These are phyloP conservation scores for Hippocampus mohnikei DNA, from an alignment of 2,113 vertebrate species.

Conservation along the genomic window DNA sequence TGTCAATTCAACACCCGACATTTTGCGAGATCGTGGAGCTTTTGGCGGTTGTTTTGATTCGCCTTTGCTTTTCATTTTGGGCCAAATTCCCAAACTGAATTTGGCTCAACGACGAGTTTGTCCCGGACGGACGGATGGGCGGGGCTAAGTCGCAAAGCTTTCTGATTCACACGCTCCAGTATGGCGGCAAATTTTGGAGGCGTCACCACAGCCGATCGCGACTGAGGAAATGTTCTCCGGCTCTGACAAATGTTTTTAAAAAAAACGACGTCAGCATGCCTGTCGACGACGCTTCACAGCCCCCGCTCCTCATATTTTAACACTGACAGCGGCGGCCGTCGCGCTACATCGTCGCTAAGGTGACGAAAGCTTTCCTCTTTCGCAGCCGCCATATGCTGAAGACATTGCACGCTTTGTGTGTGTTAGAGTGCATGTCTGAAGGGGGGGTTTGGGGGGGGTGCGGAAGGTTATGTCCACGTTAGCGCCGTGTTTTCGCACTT, in stretches of 20 bases:
- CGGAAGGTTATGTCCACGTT: neutral
- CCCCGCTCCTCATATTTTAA: neutral
- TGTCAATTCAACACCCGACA: too few species aligned
- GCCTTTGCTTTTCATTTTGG: too few species aligned
- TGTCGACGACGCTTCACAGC: neutral
- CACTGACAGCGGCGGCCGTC: neutral
- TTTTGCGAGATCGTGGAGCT: neutral
- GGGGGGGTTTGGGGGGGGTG: neutral
- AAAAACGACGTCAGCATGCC: neutral
- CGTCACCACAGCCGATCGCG: neutral
- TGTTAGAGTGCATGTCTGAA: neutral
- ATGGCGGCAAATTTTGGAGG: neutral
- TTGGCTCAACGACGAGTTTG: too few species aligned
- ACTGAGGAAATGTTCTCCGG: neutral
- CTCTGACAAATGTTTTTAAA: neutral
- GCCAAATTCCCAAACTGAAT: too few species aligned
- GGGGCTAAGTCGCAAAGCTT: neutral
- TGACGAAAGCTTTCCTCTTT: conserved; percentile 7
- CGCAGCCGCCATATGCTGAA: conserved; percentile 2
- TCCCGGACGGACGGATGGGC: too few species aligned
- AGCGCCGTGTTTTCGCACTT: neutral
- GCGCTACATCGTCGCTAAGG: neutral
- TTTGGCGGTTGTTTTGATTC: neutral
- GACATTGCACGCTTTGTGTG: conserved; percentile 3
- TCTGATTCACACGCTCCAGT: neutral